Conservation (phyloP, 2,113 vertebrate species). For the Lynx canadensis region DNA sequence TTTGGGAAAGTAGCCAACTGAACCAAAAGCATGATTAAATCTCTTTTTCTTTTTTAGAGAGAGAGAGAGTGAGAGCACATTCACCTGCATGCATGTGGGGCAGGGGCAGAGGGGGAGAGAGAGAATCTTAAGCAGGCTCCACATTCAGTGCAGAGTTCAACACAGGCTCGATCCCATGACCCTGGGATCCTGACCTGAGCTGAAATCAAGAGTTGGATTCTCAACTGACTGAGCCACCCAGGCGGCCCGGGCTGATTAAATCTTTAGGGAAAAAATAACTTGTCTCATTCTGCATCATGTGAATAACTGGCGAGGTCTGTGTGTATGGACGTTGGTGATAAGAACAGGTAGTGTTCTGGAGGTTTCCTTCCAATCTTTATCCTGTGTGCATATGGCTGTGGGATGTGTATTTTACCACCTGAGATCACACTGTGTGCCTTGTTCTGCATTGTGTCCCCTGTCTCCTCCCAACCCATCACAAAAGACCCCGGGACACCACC, state of each 20-base stretch:
- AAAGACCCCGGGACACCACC: background rate
- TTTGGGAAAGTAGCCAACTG: background rate
- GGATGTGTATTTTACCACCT: background rate
- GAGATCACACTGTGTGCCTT: background rate
- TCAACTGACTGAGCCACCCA: no score
- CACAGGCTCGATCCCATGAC: no score
- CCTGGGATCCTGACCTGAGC: no score
- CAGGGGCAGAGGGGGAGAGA: no score
- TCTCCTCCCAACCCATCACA: background rate
- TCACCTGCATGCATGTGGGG: no score
- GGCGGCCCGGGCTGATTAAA: background rate
- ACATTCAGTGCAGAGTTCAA: no score
- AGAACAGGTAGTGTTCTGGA: background rate
- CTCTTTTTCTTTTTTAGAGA: background rate
- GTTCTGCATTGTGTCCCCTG: background rate
- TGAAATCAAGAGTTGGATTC: no score
- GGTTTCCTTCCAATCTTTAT: background rate
- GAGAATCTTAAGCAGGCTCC: no score
- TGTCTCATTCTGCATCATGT: background rate
- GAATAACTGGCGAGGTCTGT: background rate
- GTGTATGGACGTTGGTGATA: background rate
- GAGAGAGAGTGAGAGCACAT: no score
- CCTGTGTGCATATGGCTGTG: background rate
- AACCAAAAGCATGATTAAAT: background rate
- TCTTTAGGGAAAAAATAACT: background rate